phyloP scores from a whole-genome alignment of 53 echinoderm and acorn worm species.

The Paracentrotus lividus region DNA sequence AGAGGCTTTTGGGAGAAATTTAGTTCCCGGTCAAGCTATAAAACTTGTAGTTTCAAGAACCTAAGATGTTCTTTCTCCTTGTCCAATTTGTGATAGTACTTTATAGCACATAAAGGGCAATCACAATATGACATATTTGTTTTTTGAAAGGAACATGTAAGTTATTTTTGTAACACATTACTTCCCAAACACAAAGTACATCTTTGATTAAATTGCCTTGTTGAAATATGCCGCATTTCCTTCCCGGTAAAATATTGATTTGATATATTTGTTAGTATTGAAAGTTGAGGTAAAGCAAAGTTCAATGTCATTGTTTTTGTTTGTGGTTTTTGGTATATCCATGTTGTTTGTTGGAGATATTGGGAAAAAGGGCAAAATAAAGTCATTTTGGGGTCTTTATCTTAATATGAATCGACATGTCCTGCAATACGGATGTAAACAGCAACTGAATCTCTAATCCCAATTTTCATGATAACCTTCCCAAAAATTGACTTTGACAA shows the following conservation, averaged over 20 bases:
- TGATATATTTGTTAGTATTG: background rate
- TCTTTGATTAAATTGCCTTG: background rate
- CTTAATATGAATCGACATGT: background rate
- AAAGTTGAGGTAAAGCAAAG: background rate
- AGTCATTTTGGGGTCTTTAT: background rate
- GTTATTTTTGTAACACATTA: background rate
- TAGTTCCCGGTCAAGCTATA: background rate
- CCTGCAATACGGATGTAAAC: background rate
- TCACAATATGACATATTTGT: background rate
- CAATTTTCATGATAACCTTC: background rate
- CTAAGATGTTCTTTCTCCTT: background rate
- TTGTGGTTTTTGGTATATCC: background rate
- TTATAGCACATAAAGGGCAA: background rate
- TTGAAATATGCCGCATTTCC: background rate
- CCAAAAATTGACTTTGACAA: slow-evolving; percentile 20
- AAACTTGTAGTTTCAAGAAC: background rate
- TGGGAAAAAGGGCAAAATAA: background rate
- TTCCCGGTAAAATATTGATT: no score
- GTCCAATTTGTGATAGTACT: background rate
- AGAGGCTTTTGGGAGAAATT: background rate
- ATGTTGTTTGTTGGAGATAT: background rate
- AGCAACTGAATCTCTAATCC: slow-evolving; percentile 11
- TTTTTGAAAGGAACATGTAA: background rate
- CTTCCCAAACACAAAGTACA: background rate
- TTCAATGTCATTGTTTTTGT: background rate